A percentile compares a stretch with the other conserved stretches of the same genome.
Conservation (phyloP, 2,113 vertebrate species). For the Centrocercus urophasianus region DNA sequence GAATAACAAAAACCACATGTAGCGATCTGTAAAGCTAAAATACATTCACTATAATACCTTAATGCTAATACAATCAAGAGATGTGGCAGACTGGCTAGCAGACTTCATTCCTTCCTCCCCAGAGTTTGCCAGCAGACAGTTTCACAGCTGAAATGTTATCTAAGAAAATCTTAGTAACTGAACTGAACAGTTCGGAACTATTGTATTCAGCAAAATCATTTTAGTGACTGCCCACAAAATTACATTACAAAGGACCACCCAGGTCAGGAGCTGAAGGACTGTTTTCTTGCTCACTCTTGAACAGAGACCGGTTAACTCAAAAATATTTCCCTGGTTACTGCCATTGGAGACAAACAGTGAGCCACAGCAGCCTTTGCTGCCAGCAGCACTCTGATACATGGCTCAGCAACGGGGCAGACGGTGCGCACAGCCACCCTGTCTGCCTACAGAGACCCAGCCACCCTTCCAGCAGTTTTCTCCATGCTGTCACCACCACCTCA, state of each 20-base stretch:
- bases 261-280: background rate
- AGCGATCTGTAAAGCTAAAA: background rate
- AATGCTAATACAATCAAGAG: background rate
- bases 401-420: background rate
- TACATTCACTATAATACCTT: background rate
- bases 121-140: background rate
- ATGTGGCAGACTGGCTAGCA: background rate
- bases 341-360: background rate
- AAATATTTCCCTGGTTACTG: slow-evolving; percentile 8
- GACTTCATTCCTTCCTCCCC: background rate
- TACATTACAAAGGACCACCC: background rate
- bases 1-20: background rate
- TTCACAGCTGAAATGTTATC: background rate
- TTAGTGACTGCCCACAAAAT: background rate
- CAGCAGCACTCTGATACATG: background rate
- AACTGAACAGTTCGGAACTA: background rate
- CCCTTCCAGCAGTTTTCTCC: background rate
- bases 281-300: background rate
- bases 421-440: background rate
- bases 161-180: background rate
- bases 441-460: background rate
- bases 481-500: background rate
- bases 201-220: background rate
- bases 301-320: background rate
- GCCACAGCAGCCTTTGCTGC: background rate